phyloP scores from a whole-genome alignment of 1,140 invertebrate species.

The Aphis craccivora region DNA sequence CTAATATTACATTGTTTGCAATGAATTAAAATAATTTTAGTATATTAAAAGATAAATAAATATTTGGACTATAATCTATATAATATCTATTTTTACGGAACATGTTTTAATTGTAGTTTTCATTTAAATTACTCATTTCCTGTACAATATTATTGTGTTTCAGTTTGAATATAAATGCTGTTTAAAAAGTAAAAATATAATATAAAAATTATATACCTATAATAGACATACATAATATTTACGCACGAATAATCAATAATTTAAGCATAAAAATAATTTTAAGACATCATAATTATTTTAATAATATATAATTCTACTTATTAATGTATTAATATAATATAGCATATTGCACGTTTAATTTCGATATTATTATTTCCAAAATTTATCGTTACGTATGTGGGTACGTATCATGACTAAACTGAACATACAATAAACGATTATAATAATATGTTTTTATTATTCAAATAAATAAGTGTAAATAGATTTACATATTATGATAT shows the following conservation, averaged over 20 bases:
- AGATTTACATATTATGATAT: neutral
- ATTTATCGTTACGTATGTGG: neutral
- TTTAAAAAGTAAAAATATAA: neutral
- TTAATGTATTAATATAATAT: no score
- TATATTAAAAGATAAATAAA: neutral
- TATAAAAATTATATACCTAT: no score
- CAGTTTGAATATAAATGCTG: neutral
- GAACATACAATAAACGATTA: neutral
- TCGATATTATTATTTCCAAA: neutral
- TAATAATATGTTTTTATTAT: neutral
- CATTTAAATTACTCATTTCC: neutral
- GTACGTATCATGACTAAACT: neutral
- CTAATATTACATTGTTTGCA: neutral
- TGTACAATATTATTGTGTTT: neutral
- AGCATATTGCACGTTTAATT: neutral
- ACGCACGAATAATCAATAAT: neutral
- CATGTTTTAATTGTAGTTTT: neutral
- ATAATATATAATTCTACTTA: neutral
- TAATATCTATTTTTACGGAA: neutral
- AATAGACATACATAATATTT: neutral
- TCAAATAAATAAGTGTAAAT: conserved; percentile 32
- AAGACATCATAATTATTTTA: neutral
- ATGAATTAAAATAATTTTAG: neutral
- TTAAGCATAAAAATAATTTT: conserved; percentile 1
- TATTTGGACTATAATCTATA: neutral